Conservation (phyloP, 2,113 vertebrate genomes). For the Clarias macrocephalus region DNA sequence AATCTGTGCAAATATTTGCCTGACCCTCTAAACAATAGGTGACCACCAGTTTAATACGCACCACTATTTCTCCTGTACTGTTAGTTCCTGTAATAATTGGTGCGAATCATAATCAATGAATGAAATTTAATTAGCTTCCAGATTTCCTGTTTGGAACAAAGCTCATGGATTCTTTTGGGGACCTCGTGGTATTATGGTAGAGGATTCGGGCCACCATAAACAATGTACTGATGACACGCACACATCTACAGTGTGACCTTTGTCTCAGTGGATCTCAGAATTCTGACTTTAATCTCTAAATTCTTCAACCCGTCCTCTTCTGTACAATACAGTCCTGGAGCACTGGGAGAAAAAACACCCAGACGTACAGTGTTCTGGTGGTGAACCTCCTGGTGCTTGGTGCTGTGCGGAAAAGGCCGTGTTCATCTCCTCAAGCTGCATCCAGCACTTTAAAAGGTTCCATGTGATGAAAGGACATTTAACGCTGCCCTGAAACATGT, state of each 20-base stretch:
- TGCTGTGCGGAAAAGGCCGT: neutral
- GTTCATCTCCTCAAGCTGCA: neutral
- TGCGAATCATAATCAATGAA: neutral
- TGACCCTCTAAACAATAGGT: neutral
- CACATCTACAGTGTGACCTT: too few species aligned
- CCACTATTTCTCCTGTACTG: neutral
- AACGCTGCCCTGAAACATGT: neutral
- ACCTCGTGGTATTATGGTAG: neutral
- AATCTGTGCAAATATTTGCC: neutral
- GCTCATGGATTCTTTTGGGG: neutral
- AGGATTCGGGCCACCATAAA: too few species aligned
- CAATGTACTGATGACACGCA: too few species aligned
- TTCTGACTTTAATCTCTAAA: too few species aligned
- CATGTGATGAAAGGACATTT: neutral
- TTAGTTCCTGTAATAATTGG: neutral
- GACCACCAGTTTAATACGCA: neutral
- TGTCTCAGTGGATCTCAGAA: too few species aligned
- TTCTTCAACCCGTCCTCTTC: too few species aligned
- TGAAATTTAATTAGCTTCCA: neutral
- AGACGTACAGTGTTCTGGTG: neutral
- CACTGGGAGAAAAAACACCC: neutral
- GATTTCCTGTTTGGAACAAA: neutral
- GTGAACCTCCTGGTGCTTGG: neutral
- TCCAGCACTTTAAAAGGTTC: neutral
- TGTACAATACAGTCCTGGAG: neutral